Conservation (phyloP, 2,888 invertebrate species). For the Didymodactylos carnosus region DNA sequence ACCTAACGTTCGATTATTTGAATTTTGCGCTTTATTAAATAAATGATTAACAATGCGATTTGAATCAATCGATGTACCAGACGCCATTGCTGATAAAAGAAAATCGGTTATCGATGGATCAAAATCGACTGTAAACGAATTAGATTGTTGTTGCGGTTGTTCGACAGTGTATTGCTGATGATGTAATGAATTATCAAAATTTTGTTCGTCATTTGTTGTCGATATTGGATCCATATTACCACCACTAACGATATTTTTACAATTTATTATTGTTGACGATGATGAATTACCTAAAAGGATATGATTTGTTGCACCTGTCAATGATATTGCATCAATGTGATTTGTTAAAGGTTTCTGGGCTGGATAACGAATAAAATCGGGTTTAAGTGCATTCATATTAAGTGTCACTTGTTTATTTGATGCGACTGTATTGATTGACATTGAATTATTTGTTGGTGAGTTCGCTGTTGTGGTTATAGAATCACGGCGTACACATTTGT, state of each 20-base stretch:
- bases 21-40: not conserved
- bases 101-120: not conserved
- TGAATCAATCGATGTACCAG: not conserved
- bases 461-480: not conserved
- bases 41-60: not conserved
- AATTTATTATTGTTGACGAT: no score
- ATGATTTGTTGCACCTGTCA: not conserved
- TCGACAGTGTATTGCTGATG: no score
- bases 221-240: not conserved
- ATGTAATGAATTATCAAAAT: not conserved
- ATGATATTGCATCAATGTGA: not conserved
- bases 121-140: not conserved
- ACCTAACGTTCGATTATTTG: no score
- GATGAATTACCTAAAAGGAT: not conserved
- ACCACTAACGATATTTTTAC: not conserved
- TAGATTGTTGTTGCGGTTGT: not conserved
- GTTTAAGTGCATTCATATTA: not conserved
- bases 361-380: not conserved
- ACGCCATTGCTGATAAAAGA: not conserved
- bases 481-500: no score
- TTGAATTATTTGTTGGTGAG: not conserved
- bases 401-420: not conserved
- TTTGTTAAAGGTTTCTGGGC: not conserved
- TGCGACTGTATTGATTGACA: not conserved
- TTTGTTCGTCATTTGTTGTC: not conserved